Evolutionary conservation across 2,797 vertebrate genomes (phyloP).

Genomic region (Lycodopsis pacificus): DNA sequence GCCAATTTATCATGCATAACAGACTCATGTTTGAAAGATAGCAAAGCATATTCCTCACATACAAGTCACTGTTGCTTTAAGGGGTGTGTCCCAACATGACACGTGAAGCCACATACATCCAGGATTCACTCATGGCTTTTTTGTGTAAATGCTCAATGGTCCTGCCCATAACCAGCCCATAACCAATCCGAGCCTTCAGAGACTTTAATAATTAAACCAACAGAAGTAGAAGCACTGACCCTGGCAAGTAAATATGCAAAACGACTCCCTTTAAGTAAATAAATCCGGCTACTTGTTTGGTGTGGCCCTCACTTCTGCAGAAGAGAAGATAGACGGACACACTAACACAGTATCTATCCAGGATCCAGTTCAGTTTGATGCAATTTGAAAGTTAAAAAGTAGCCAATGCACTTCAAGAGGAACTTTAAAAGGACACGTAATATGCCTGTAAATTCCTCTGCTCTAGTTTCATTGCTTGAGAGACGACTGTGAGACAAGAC

Average conservation of each 20-base stretch:
- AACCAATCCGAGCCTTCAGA: conserved; percentile 23
- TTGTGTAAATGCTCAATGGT: conserved; percentile 2
- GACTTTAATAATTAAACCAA: conserved; percentile 49
- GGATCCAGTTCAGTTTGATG: conserved; percentile 14
- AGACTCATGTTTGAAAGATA: conserved; percentile 16
- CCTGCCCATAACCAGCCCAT: conserved; percentile 7
- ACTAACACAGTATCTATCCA: background rate
- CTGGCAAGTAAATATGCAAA: conserved; percentile 33
- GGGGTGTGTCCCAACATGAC: conserved; percentile 12
- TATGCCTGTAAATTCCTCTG: conserved; percentile 11
- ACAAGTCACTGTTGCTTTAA: conserved; percentile 13
- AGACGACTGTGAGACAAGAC: conserved; percentile 24
- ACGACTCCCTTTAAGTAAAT: conserved; percentile 60
- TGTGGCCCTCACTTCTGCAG: background rate
- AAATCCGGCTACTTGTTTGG: conserved; percentile 37
- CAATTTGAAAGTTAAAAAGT: conserved; percentile 19
- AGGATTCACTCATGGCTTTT: conserved; percentile 16
- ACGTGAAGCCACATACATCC: background rate
- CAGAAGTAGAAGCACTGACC: conserved; percentile 38
- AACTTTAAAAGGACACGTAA: conserved; percentile 11
- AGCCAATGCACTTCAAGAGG: conserved; percentile 7
- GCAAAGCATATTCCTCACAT: conserved; percentile 6
- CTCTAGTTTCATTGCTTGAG: background rate
- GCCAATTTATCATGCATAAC: background rate
- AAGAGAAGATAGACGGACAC: background rate